Evolutionary conservation across 2,888 invertebrate genomes (phyloP).

Genomic region (Eumacrocentrus americanus): DNA sequence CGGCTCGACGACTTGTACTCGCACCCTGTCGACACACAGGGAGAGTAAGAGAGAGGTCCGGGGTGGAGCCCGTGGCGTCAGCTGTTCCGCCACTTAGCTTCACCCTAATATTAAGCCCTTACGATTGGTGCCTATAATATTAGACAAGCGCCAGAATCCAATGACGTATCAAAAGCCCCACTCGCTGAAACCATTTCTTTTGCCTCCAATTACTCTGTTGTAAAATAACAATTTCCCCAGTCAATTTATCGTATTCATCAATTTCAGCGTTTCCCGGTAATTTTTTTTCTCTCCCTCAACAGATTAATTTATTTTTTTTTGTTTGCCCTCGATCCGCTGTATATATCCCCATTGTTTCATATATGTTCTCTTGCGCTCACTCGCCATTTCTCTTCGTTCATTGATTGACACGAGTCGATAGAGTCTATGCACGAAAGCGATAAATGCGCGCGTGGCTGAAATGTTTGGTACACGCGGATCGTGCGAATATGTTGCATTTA

Average conservation of each 20-base stretch:
- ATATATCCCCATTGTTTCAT: conserved; percentile 9
- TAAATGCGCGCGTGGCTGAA: conserved; percentile 39
- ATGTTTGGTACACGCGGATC: not conserved
- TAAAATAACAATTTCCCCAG: conserved; percentile 9
- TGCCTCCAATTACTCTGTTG: conserved; percentile 15
- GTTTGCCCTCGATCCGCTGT: conserved; percentile 12
- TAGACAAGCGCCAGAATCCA: conserved; percentile 58
- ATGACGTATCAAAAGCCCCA: conserved; percentile 52
- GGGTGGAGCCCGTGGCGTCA: conserved; percentile 60
- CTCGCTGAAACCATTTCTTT: conserved; percentile 14
- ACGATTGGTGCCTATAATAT: conserved; percentile 61
- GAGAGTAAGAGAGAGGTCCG: conserved; percentile 19
- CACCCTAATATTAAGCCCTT: conserved; percentile 61
- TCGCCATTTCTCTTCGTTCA: not conserved
- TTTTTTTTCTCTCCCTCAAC: conserved; percentile 15
- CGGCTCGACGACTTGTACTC: conserved; percentile 28
- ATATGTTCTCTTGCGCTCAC: not conserved
- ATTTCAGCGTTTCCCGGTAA: conserved; percentile 16
- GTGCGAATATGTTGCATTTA: conserved; percentile 51
- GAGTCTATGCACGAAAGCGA: conserved; percentile 46
- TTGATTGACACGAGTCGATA: conserved; percentile 56
- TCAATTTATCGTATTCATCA: conserved; percentile 7
- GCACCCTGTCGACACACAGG: conserved; percentile 9
- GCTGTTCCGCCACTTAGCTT: conserved; percentile 66
- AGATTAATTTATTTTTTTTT: conserved; percentile 21